phyloP scores from a whole-genome alignment of 2,888 invertebrate species.

The Eledona agricola region DNA sequence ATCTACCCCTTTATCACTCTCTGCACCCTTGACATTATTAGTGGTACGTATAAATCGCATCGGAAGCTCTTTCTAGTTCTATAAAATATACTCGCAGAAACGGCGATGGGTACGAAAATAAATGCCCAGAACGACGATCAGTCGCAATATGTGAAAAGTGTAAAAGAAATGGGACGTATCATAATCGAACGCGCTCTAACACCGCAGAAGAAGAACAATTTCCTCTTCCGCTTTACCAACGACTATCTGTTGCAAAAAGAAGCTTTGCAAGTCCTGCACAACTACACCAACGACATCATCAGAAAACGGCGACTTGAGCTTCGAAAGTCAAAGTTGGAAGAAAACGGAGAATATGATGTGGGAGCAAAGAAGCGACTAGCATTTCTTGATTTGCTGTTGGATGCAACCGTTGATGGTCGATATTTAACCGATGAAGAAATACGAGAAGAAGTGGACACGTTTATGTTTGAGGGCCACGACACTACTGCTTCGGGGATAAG shows the following conservation, averaged over 20 bases:
- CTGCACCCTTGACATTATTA: constrained; percentile 71
- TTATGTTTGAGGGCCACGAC: constrained; percentile 53
- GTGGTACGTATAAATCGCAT: constrained; percentile 62
- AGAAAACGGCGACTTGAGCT: constrained; percentile 18
- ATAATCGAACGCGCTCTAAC: constrained; percentile 23
- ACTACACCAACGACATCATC: constrained; percentile 23
- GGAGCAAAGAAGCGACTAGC: constrained; percentile 30
- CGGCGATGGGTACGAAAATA: constrained; percentile 82
- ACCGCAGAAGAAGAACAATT: constrained; percentile 21
- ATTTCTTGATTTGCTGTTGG: constrained; percentile 27
- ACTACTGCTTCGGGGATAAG: constrained; percentile 59
- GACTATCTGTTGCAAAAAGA: constrained; percentile 23
- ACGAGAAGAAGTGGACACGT: constrained; percentile 33
- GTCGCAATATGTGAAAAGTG: constrained; percentile 28
- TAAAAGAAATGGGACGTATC: constrained; percentile 32
- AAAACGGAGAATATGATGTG: constrained; percentile 8
- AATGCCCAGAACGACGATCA: constrained; percentile 42
- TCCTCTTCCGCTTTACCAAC: constrained; percentile 26
- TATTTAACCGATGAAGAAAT: constrained; percentile 28
- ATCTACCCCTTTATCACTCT: constrained; percentile 70
- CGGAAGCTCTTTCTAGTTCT: background rate
- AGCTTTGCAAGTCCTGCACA: constrained; percentile 19
- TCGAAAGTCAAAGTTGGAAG: background rate
- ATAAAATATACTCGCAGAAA: constrained; percentile 67
- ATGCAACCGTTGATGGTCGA: constrained; percentile 19